Percentiles rank a stretch among this genome's conserved stretches.
Evolutionary conservation across 2,797 vertebrate genomes (phyloP).

Genomic region (Calcarius lapponicus): DNA sequence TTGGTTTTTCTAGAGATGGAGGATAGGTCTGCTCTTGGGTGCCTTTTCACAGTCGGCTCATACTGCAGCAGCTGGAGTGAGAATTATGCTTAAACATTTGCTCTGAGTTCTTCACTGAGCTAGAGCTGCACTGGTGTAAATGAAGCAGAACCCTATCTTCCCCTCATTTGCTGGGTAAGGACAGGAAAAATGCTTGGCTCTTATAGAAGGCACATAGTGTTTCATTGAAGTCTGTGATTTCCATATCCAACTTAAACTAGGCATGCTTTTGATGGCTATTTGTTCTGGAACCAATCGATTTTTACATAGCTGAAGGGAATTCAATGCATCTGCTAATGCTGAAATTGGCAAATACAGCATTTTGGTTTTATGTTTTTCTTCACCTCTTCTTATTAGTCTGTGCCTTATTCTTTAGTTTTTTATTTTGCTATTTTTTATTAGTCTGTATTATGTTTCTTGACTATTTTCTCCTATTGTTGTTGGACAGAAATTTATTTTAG

Average conservation of each 20-base stretch:
- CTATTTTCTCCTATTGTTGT: not conserved
- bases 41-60: not conserved
- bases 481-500: constrained; percentile 4
- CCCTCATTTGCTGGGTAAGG: not conserved
- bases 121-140: not conserved
- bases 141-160: not conserved
- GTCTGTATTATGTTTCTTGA: not conserved
- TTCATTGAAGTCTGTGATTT: constrained; percentile 29
- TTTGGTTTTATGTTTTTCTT: not conserved
- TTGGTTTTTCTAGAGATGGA: not conserved
- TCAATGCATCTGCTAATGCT: constrained; percentile 34
- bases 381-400: not conserved
- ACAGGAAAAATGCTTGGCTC: constrained; percentile 7
- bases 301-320: constrained; percentile 62
- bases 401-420: not conserved
- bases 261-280: constrained; percentile 42
- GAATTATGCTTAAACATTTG: not conserved
- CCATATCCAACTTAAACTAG: constrained; percentile 27
- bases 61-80: not conserved
- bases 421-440: not conserved
- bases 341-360: constrained; percentile 21
- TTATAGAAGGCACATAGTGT: not conserved
- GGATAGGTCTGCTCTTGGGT: not conserved
- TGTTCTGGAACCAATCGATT: constrained; percentile 54
- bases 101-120: not conserved